Evolutionary conservation across 2,797 vertebrate genomes (phyloP).

Genomic region (Lagodon rhomboides): DNA sequence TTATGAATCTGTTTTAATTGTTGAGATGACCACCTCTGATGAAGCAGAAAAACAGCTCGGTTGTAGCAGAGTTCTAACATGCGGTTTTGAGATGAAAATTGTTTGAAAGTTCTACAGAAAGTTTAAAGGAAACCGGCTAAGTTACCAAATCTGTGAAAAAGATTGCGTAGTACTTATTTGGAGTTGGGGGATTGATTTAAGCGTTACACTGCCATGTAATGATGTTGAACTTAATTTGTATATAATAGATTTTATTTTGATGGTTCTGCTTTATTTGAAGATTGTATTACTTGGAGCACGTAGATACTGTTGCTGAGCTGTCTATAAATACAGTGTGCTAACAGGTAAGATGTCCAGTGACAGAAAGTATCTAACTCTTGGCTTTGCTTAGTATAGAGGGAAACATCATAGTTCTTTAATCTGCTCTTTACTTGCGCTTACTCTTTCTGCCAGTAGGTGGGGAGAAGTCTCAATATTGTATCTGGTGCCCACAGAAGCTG

Average conservation of each 20-base stretch:
- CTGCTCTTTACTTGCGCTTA: constrained; percentile 59
- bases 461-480: constrained; percentile 49
- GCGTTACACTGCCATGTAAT: constrained; percentile 80
- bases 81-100: constrained; percentile 1
- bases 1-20: constrained; percentile 64
- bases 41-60: constrained; percentile 38
- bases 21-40: constrained; percentile 25
- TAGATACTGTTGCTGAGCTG: not conserved
- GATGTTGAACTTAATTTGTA: constrained; percentile 49
- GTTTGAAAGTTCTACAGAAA: not conserved
- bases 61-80: constrained; percentile 37
- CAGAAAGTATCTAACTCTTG: constrained; percentile 24
- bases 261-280: constrained; percentile 40
- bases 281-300: constrained; percentile 20
- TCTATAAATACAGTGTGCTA: not conserved
- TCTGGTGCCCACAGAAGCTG: constrained; percentile 26
- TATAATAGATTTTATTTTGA: constrained; percentile 56
- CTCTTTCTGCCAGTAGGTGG: constrained; percentile 72
- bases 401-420: constrained; percentile 5
- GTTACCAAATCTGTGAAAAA: constrained; percentile 33
- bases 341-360: constrained; percentile 18
- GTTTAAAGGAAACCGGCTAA: not conserved
- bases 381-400: constrained; percentile 1
- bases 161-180: constrained; percentile 37
- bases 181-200: constrained; percentile 52